Evolutionary conservation across 2,113 vertebrate species (phyloP).

Genomic region (Suncus etruscus): DNA sequence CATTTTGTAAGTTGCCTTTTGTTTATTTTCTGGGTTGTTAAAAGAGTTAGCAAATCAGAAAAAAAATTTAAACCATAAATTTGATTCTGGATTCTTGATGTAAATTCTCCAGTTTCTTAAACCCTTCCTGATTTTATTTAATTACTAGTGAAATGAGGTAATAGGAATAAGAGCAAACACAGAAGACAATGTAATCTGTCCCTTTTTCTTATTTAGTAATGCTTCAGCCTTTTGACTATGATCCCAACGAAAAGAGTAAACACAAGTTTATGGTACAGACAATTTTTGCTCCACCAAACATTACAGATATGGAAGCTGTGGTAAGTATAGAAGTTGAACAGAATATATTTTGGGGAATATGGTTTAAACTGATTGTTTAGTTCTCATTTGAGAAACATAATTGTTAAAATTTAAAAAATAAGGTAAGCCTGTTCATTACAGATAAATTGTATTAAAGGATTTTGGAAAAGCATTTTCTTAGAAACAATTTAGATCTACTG

Average conservation of each 20-base stretch:
- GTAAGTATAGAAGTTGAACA: constrained; percentile 87
- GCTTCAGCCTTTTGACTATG: constrained; percentile 99
- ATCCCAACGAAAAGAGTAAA: constrained; percentile 99
- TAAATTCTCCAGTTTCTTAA: constrained; percentile 38
- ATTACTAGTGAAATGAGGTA: not conserved
- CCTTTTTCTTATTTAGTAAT: constrained; percentile 91
- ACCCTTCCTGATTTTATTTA: constrained; percentile 16
- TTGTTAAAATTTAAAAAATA: constrained; percentile 42
- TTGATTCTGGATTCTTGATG: constrained; percentile 25
- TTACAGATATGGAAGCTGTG: constrained; percentile 97
- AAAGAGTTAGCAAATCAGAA: constrained; percentile 24
- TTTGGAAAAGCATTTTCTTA: constrained; percentile 30
- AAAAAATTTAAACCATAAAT: constrained; percentile 5
- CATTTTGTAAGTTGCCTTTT: constrained; percentile 14
- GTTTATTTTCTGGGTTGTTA: constrained; percentile 34
- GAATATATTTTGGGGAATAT: constrained; percentile 50
- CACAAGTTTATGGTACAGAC: constrained; percentile 99
- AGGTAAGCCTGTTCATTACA: not conserved
- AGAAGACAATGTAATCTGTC: constrained; percentile 30
- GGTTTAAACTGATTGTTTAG: constrained; percentile 55
- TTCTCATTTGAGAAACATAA: constrained; percentile 28
- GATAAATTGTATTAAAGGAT: constrained; percentile 43
- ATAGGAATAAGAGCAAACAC: not conserved
- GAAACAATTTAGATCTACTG: not conserved
- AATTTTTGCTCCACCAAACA: constrained; percentile 94